Conservation (phyloP, 2,797 vertebrate species). For the Eleutherodactylus coqui region DNA sequence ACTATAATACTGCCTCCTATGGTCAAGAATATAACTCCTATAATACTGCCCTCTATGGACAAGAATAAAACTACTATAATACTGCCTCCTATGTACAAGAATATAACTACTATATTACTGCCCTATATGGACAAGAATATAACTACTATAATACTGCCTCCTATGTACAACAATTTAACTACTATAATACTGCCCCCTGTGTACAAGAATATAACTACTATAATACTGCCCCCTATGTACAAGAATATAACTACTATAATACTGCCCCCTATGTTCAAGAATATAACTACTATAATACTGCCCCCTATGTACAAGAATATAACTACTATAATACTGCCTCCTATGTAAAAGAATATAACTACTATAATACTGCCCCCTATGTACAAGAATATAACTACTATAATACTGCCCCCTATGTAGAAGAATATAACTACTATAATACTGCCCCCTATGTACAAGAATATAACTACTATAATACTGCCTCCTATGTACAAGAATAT, state of each 20-base stretch:
- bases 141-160: conserved; percentile 21
- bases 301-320: background rate
- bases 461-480: conserved; percentile 4
- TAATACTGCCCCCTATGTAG: background rate
- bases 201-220: conserved; percentile 21
- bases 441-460: background rate
- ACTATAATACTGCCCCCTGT: conserved; percentile 15
- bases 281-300: background rate
- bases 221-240: conserved; percentile 5
- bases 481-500: background rate
- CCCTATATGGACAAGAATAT: conserved; percentile 1
- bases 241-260: conserved; percentile 1
- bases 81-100: conserved; percentile 2
- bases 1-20: conserved; percentile 14
- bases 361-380: background rate
- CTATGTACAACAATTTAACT: conserved; percentile 7
- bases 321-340: background rate
- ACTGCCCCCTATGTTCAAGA: background rate
- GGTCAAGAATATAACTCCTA: background rate
- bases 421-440: background rate
- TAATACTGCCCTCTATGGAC: conserved; percentile 1
- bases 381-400: background rate
- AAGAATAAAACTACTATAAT: conserved; percentile 17
- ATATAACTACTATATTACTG: conserved; percentile 21
- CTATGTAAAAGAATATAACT: background rate